These are phyloP conservation scores for Thaumetopoea pityocampa DNA, from an alignment of 1,140 invertebrate genomes.

Conservation along the genomic window DNA sequence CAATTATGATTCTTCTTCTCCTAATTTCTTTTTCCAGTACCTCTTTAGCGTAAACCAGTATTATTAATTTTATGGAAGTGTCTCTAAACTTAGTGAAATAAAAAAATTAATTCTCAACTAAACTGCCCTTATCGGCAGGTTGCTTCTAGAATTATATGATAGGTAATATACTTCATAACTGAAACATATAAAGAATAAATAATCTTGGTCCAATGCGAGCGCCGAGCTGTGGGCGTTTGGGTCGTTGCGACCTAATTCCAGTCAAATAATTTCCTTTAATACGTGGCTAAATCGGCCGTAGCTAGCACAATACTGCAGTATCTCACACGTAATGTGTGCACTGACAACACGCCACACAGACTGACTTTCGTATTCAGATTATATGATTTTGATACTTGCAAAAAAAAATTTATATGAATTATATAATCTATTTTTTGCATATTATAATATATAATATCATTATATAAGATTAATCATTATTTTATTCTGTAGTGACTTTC, in stretches of 20 bases:
- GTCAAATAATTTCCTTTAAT: constrained; percentile 58
- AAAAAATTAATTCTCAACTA: too few species aligned
- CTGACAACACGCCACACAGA: constrained; percentile 44
- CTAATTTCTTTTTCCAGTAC: too few species aligned
- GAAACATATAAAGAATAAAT: constrained; percentile 13
- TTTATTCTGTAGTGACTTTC: too few species aligned
- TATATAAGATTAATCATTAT: neutral
- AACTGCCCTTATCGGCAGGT: too few species aligned
- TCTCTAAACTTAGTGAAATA: too few species aligned
- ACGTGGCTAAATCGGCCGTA: constrained; percentile 57
- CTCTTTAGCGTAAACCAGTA: too few species aligned
- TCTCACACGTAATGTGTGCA: constrained; percentile 66
- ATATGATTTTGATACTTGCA: constrained; percentile 39
- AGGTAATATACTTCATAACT: too few species aligned
- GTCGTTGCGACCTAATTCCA: constrained; percentile 54
- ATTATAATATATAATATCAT: neutral
- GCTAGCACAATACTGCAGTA: constrained; percentile 54
- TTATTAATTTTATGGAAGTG: too few species aligned
- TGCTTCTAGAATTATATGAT: too few species aligned
- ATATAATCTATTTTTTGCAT: neutral
- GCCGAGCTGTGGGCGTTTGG: constrained; percentile 33
- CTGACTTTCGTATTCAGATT: constrained; percentile 15
- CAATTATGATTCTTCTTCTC: too few species aligned
- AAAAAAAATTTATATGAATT: neutral
- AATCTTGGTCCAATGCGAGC: constrained; percentile 15